Percentiles rank a stretch among this genome's conserved stretches.
These are phyloP conservation scores for Tichodroma muraria DNA, from an alignment of 2,113 vertebrate species.

Conservation along the genomic window DNA sequence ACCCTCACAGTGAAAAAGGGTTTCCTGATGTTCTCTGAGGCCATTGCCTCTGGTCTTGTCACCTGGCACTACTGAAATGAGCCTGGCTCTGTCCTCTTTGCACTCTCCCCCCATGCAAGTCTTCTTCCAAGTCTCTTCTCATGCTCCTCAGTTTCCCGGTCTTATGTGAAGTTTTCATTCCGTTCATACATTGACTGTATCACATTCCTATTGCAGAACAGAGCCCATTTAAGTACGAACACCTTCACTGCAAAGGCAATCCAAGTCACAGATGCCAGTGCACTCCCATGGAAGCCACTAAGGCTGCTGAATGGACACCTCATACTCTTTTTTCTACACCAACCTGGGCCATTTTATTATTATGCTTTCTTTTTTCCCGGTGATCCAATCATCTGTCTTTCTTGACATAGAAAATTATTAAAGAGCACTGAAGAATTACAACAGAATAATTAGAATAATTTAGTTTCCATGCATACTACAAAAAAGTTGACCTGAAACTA, in stretches of 20 bases:
- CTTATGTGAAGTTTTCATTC: not conserved
- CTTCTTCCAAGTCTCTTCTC: not conserved
- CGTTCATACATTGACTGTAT: not conserved
- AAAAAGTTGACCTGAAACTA: not conserved
- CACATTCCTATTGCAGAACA: not conserved
- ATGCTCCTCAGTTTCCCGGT: not conserved
- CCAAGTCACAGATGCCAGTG: not conserved
- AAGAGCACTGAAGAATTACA: not conserved
- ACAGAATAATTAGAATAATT: not conserved
- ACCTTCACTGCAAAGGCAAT: not conserved
- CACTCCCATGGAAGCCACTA: not conserved
- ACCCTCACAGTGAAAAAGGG: not conserved
- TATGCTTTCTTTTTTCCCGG: not conserved
- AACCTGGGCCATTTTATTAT: not conserved
- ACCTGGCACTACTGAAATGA: not conserved
- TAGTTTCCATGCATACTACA: not conserved
- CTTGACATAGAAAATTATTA: not conserved
- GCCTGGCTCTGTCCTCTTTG: not conserved
- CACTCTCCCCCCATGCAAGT: not conserved
- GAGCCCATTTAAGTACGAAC: not conserved
- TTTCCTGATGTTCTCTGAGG: not conserved
- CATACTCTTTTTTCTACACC: not conserved
- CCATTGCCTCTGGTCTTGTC: not conserved
- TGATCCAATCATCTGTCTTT: not conserved
- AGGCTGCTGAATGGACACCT: not conserved